These are phyloP conservation scores for Ceyx cyanopectus DNA, from an alignment of 2,113 vertebrate species.

Conservation along the genomic window DNA sequence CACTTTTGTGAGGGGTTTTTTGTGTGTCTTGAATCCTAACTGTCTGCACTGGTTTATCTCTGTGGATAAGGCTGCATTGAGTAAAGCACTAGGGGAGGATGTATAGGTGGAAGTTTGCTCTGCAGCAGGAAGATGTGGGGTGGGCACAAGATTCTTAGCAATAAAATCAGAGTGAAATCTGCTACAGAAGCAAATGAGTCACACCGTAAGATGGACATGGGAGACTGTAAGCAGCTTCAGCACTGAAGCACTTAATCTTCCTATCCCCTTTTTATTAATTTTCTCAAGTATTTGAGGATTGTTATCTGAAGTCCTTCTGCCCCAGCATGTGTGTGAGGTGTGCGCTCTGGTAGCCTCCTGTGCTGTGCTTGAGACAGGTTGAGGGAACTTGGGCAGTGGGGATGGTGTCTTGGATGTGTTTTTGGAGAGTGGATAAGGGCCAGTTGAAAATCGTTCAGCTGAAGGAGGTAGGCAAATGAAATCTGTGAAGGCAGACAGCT, in stretches of 20 bases:
- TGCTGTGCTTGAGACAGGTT: background rate
- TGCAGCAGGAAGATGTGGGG: background rate
- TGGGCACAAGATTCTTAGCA: background rate
- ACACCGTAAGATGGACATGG: rapidly evolving
- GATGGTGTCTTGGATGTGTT: background rate
- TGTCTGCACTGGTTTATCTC: constrained; percentile 9
- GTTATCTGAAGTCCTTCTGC: background rate
- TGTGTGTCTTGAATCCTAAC: background rate
- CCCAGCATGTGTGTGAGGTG: background rate
- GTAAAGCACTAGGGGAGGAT: background rate
- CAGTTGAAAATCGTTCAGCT: background rate
- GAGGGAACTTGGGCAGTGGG: background rate
- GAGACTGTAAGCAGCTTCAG: background rate
- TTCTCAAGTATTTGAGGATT: background rate
- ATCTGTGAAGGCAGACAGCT: background rate
- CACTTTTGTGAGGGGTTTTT: background rate
- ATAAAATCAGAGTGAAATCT: background rate
- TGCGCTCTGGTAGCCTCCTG: rapidly evolving
- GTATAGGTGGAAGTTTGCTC: background rate
- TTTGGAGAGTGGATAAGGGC: background rate
- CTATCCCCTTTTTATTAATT: background rate
- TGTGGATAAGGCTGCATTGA: background rate
- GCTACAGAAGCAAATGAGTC: background rate
- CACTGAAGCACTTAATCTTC: background rate
- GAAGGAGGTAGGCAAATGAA: background rate